These are phyloP conservation scores for Aethes cnicana DNA, from an alignment of 2,888 invertebrate genomes.

Conservation along the genomic window DNA sequence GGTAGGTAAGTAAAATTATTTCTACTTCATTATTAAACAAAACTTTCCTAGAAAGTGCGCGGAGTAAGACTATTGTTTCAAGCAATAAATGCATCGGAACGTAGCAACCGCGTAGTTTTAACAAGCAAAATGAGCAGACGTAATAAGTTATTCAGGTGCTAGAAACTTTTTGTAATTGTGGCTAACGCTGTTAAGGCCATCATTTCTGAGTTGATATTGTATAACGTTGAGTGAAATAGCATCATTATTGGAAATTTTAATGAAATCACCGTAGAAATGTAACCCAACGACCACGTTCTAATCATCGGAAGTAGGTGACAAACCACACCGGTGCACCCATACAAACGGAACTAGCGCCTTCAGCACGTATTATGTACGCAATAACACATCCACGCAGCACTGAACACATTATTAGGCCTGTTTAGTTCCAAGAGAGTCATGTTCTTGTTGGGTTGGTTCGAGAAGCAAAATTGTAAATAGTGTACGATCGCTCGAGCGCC, in stretches of 20 bases:
- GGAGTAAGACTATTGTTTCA: slow-evolving; percentile 42
- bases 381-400: slow-evolving; percentile 62
- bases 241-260: slow-evolving; percentile 46
- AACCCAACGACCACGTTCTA: slow-evolving; percentile 53
- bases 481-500: slow-evolving; percentile 52
- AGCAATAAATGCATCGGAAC: slow-evolving; percentile 38
- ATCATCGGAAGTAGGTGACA: slow-evolving; percentile 65
- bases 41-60: slow-evolving; percentile 40
- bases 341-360: slow-evolving; percentile 55
- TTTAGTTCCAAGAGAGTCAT: slow-evolving; percentile 24
- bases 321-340: slow-evolving; percentile 69
- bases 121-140: slow-evolving; percentile 9
- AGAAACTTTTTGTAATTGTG: neutral
- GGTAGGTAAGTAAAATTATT: slow-evolving; percentile 47
- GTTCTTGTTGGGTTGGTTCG: slow-evolving; percentile 24
- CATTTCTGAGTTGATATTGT: neutral
- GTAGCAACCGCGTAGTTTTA: slow-evolving; percentile 1
- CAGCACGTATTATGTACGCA: slow-evolving; percentile 56
- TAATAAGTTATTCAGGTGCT: neutral
- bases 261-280: slow-evolving; percentile 32
- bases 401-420: slow-evolving; percentile 51
- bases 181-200: no score
- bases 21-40: slow-evolving; percentile 47
- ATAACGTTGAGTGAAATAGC: slow-evolving; percentile 43
- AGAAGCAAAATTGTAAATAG: slow-evolving; percentile 40